Evolutionary conservation across 2,888 invertebrate genomes (phyloP).

Genomic region (Azorinus chamasolen): DNA sequence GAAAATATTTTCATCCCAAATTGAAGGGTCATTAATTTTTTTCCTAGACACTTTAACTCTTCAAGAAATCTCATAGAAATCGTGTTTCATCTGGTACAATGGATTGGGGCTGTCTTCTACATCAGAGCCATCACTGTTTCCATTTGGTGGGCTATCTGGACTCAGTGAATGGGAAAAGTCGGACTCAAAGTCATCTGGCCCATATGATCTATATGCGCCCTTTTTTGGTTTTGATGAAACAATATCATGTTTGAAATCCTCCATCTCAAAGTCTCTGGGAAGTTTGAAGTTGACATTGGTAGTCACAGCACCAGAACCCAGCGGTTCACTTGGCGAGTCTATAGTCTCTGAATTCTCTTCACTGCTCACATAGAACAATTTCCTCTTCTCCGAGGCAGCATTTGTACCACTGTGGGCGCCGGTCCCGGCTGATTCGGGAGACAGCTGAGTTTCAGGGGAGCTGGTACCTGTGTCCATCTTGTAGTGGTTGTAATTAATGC

Average conservation of each 20-base stretch:
- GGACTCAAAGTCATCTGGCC: conserved; percentile 55
- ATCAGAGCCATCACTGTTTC: conserved; percentile 46
- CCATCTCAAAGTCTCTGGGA: conserved; percentile 53
- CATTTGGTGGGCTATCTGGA: conserved; percentile 36
- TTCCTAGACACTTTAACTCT: too few species aligned
- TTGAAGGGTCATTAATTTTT: too few species aligned
- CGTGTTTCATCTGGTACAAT: conserved; percentile 57
- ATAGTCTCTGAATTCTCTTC: conserved; percentile 78
- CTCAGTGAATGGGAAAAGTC: conserved; percentile 58
- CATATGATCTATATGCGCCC: conserved; percentile 4
- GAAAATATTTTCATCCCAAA: too few species aligned
- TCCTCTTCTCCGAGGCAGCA: conserved; percentile 48
- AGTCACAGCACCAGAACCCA: conserved; percentile 16
- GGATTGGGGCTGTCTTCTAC: conserved; percentile 68
- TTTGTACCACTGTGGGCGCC: conserved; percentile 10
- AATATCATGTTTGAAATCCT: conserved; percentile 41
- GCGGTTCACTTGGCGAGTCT: conserved; percentile 68
- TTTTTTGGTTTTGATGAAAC: background rate
- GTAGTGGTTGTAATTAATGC: conserved; percentile 79
- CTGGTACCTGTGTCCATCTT: conserved; percentile 60
- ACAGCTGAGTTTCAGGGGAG: conserved; percentile 66
- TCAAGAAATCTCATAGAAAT: conserved; percentile 28
- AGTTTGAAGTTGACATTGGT: conserved; percentile 48
- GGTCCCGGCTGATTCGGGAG: conserved; percentile 13
- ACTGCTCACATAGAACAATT: conserved; percentile 80